These are phyloP conservation scores for Rhabdomys dilectus DNA, from an alignment of 2,113 vertebrate species.

Conservation along the genomic window DNA sequence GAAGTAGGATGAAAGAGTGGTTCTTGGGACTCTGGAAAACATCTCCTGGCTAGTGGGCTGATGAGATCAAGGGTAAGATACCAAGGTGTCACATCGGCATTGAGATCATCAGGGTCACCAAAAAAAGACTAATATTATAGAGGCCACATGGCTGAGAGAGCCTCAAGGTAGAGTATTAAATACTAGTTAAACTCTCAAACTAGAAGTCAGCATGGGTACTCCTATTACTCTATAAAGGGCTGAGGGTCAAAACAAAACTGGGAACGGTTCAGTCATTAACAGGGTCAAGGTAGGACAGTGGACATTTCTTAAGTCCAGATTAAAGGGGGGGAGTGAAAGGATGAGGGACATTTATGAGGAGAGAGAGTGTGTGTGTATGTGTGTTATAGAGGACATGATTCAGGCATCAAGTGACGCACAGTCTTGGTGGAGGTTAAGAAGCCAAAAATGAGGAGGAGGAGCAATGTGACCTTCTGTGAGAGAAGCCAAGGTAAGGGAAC, in stretches of 20 bases:
- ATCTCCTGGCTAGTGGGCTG: no score
- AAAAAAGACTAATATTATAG: not conserved
- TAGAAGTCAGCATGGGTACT: not conserved
- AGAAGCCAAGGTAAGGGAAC: not conserved
- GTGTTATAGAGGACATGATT: no score
- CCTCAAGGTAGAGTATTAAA: not conserved
- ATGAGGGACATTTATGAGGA: no score
- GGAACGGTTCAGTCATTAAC: not conserved
- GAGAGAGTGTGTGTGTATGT: no score
- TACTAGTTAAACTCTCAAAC: not conserved
- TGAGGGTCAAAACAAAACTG: not conserved
- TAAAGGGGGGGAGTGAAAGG: not conserved
- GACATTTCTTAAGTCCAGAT: not conserved
- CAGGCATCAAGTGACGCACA: not conserved
- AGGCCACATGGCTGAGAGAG: not conserved
- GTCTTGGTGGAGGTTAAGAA: not conserved
- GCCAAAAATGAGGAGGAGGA: not conserved
- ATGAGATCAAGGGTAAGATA: not conserved
- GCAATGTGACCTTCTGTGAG: not conserved
- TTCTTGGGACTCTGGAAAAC: not conserved
- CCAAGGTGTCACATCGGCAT: not conserved
- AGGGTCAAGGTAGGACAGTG: not conserved
- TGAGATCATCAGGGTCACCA: not conserved
- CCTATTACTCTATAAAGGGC: not conserved
- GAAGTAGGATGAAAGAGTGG: not conserved